phyloP scores from a whole-genome alignment of 2,113 vertebrate genomes.

The Thalassarche chlororhynchos region DNA sequence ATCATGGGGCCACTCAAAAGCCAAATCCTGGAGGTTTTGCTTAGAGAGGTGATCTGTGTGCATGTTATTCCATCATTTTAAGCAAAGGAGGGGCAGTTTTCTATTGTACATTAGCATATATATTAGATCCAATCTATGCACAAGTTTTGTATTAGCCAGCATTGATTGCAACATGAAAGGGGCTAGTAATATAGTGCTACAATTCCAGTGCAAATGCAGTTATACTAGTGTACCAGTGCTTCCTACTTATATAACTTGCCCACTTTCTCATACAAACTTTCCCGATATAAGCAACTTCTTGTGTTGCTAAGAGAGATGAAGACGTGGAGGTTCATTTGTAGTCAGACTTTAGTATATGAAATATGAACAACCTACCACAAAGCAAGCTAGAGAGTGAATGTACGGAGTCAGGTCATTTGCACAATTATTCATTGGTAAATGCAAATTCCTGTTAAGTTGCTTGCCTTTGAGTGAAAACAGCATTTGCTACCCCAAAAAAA shows the following conservation, averaged over 20 bases:
- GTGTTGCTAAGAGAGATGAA: neutral
- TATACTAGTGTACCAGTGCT: neutral
- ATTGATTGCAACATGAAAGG: neutral
- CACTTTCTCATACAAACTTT: neutral
- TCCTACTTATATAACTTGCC: neutral
- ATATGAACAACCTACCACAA: neutral
- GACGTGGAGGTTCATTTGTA: neutral
- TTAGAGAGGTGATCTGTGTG: neutral
- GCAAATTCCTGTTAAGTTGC: neutral
- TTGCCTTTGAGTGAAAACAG: neutral
- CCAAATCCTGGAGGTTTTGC: neutral
- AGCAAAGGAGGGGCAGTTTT: neutral
- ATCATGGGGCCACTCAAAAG: neutral
- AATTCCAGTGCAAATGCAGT: neutral
- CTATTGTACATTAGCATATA: neutral
- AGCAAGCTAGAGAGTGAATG: neutral
- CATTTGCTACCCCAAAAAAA: neutral
- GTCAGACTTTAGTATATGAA: neutral
- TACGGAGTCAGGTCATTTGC: neutral
- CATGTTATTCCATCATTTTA: neutral
- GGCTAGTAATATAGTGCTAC: neutral
- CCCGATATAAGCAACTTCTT: neutral
- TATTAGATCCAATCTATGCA: neutral
- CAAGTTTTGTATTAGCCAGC: neutral
- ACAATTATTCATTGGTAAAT: neutral